Conservation (phyloP, 2,113 vertebrate genomes). For the Dicentrarchus labrax region DNA sequence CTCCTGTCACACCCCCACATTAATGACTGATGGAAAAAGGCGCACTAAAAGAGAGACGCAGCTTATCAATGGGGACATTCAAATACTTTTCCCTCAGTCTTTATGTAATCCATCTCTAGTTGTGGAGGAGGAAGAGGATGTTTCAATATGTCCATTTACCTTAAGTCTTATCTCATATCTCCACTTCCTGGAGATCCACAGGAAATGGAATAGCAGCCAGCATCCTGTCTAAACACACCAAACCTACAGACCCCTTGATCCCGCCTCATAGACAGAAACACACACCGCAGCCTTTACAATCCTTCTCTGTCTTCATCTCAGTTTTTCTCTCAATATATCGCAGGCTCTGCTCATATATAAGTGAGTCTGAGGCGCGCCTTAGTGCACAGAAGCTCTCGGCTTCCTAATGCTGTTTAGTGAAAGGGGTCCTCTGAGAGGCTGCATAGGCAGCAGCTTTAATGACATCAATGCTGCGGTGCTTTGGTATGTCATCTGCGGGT, state of each 20-base stretch:
- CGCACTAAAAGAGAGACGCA: not conserved
- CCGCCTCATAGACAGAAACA: constrained; percentile 10
- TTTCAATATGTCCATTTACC: constrained; percentile 27
- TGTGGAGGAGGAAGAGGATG: not conserved
- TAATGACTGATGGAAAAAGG: not conserved
- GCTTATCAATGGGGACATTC: not conserved
- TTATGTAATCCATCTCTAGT: not conserved
- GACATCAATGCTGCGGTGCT: constrained; percentile 35
- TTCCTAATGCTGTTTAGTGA: constrained; percentile 32
- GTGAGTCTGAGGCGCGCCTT: not conserved
- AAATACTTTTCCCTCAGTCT: not conserved
- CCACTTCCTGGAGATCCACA: constrained; percentile 56
- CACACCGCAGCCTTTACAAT: not conserved
- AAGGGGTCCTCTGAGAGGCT: constrained; percentile 24
- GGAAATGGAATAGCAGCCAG: constrained; percentile 52
- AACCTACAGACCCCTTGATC: constrained; percentile 40
- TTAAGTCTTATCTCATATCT: constrained; percentile 32
- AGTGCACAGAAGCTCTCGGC: not conserved
- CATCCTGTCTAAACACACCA: constrained; percentile 60
- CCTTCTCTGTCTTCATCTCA: not conserved
- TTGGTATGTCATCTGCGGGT: constrained; percentile 33
- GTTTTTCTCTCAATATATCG: not conserved
- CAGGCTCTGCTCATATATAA: not conserved
- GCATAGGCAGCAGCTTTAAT: constrained; percentile 29
- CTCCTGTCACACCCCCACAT: not conserved